Evolutionary conservation across 1,140 invertebrate genomes (phyloP).

Genomic region (Micrasema longulum): DNA sequence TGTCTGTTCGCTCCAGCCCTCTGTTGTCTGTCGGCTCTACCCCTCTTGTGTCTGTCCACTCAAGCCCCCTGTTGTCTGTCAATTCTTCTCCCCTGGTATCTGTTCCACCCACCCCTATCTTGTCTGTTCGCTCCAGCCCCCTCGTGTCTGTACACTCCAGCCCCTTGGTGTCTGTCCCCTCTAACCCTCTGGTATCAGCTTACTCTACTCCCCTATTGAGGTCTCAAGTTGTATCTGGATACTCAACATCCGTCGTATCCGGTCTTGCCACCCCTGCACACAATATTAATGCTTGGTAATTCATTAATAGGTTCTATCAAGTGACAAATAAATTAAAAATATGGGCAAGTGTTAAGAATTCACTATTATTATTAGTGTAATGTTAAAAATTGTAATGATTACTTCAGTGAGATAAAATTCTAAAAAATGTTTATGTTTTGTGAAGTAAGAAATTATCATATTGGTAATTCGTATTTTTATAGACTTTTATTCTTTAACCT

Average conservation of each 20-base stretch:
- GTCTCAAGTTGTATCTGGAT: constrained; percentile 50
- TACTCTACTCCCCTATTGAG: constrained; percentile 49
- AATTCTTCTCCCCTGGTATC: constrained; percentile 53
- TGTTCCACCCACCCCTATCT: constrained; percentile 50
- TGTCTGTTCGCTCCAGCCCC: constrained; percentile 49
- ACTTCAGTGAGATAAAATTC: no score
- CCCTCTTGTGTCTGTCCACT: constrained; percentile 16
- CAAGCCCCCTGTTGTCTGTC: constrained; percentile 49
- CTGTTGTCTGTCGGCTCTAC: constrained; percentile 56
- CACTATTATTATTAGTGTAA: no score
- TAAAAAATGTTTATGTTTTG: no score
- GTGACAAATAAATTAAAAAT: no score
- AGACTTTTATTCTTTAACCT: no score
- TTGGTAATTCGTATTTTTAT: no score
- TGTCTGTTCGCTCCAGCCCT: constrained; percentile 43
- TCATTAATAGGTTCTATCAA: no score
- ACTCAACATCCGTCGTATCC: constrained; percentile 56
- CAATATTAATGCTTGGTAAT: constrained; percentile 10
- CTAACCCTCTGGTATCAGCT: constrained; percentile 35
- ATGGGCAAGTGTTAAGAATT: no score
- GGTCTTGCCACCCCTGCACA: constrained; percentile 57
- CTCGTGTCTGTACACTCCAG: constrained; percentile 47
- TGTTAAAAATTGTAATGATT: no score
- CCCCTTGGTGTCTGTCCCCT: constrained; percentile 39
- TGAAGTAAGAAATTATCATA: no score